Evolutionary conservation across 2,888 invertebrate species (phyloP), one percentile per base, ranked within the genome.

Genomic region (Anthrax anthrax): DNA sequence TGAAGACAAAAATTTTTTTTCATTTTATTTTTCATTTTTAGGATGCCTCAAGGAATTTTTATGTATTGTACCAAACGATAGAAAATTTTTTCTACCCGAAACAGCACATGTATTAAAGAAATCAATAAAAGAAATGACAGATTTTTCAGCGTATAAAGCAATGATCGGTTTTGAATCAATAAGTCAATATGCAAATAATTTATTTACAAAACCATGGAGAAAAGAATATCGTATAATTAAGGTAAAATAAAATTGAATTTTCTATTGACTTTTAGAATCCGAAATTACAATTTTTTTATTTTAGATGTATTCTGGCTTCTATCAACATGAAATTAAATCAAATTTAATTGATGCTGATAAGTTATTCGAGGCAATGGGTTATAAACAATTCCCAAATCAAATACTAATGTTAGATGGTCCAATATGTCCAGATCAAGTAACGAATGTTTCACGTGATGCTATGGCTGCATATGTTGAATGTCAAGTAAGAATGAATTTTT

Each of bases 381-480:
- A 91, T 62, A 77, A 76, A 48, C 70, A 77, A 38, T 65, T 79
- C 41, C 59, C 74, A 51, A 56, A 67, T 59, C 58, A 71, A 59
- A 65, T 69, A 54, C 64, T 80, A 51, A 69, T 76, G 37, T 67
- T 86, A 14, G 80, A 82, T 49, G 83, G 78, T 9, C 85, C 87
- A 18, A 78, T 85, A 48, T 88, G 88, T 61, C 86, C 85, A 1
- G 88, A 88, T 64, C 77, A 78, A 65, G 82, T 86, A 4, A 77
- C 81, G 17, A 79, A 77, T 50, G 81, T 90, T 3, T 86, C 87
- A 1, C 73, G 84, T 45, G 90, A 91, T 65, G 86, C 88, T 16
- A 75, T 90, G 56, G 79, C 87, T 27, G 91, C 90, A 18, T 83
- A 83, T 64, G 84, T 86, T 39, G 91, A 91, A 70, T 89, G 89